Evolutionary conservation across 2,888 invertebrate genomes (phyloP).

Genomic region (Polymixis flavicincta): DNA sequence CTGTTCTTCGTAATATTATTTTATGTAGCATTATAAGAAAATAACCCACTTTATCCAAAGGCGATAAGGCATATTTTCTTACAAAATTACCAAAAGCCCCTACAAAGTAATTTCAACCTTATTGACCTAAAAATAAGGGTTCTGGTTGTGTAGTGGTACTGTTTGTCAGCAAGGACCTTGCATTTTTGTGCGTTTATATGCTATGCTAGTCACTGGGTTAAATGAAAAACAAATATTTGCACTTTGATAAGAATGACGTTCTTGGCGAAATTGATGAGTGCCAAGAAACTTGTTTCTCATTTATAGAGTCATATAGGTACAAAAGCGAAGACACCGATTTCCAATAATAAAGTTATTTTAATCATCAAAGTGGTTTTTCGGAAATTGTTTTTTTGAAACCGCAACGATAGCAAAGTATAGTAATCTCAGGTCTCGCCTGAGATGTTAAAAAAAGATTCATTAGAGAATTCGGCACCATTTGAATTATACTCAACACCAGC

Average conservation of each 20-base stretch:
- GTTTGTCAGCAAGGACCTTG: constrained; percentile 52
- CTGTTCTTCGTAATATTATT: background rate
- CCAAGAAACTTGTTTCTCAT: background rate
- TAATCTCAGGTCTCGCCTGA: background rate
- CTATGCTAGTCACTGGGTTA: constrained; percentile 67
- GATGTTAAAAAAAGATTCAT: background rate
- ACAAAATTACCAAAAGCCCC: background rate
- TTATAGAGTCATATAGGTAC: no score
- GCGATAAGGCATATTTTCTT: constrained; percentile 52
- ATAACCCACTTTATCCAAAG: constrained; percentile 55
- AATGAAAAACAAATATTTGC: constrained; percentile 62
- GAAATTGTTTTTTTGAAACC: no score
- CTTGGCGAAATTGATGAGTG: constrained; percentile 46
- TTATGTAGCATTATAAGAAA: constrained; percentile 37
- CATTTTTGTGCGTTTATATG: constrained; percentile 67
- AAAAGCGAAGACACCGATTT: no score
- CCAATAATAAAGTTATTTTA: no score
- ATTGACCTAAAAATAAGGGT: fast-evolving
- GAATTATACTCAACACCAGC: background rate
- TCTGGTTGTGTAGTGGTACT: background rate
- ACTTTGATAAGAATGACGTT: constrained; percentile 51
- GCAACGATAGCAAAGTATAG: background rate
- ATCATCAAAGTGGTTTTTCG: no score
- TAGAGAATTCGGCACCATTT: no score
- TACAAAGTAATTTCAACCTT: constrained; percentile 23